Base-by-base conservation (phyloP, 2,113 vertebrate species). In the Carassius gibelio region DNA sequence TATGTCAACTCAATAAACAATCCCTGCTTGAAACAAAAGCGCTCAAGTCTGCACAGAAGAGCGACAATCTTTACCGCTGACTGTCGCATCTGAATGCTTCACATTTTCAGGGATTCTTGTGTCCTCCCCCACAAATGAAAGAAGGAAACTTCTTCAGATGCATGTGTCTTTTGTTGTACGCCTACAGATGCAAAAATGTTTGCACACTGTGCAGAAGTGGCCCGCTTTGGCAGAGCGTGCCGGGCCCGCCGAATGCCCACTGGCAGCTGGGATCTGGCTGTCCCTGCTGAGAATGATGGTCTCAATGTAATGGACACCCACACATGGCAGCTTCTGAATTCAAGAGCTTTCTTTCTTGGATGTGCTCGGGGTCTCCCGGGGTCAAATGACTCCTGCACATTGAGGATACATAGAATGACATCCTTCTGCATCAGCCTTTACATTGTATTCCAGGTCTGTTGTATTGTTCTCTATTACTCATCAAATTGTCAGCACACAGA, bases 341-440 rank as follows among this genome's bases (percentile, higher is more conserved):
- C 91, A 95, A 89, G 61, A 88, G 89, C 87, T 92, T 94, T 94
- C 83, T 95, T 95, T 94, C 94, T 88, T 92, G 88, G 68, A 78
- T 88, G 90, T 89, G 91, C 90, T 87, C 89, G 76, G 87, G 94
- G 90, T 93, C 93, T 94, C 88, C 87, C 4, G 68, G 75, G 89
- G 90, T 92, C 88, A 94, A 93, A 88, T 11, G 88, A 88, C 90
- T 89, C 81, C 59, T 88, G 89, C 89, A 83, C 90, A 77, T 77
- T 19, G 88, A 91, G 90, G 93, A 96, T 95, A 93, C 94, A 95
- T 94, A 93, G 93, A 94, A 84, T 89, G 92, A 91, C 89, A 91
- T 90, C 66, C 89, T 86, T 71, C 81, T 52, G 23, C 66, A 62
- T 64, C 84, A 86, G 76, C 85, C 72, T 83, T 86, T 86, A 23